Evolutionary conservation across 2,888 invertebrate species (phyloP).

Genomic region (Ophioninae sp.): DNA sequence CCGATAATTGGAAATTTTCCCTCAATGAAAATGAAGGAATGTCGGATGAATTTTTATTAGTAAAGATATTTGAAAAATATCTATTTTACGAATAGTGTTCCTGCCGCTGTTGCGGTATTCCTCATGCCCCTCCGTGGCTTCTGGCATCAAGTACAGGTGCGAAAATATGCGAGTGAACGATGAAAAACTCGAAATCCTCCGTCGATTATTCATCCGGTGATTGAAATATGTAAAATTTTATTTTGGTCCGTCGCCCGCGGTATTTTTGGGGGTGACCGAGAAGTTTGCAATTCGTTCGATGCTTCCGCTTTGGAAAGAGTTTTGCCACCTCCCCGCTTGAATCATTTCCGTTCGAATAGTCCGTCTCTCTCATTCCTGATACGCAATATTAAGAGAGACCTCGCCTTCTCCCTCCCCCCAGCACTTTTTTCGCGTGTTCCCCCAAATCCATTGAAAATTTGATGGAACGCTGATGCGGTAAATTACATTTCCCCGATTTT

Average conservation of each 20-base stretch:
- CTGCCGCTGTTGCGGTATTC: too few relatives aligned
- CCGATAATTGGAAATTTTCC: too few relatives aligned
- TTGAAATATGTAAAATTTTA: constrained; percentile 72
- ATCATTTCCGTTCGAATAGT: constrained; percentile 66
- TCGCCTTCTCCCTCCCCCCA: constrained; percentile 9
- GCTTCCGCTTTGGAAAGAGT: constrained; percentile 5
- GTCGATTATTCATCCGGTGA: constrained; percentile 66
- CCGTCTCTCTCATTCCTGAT: constrained; percentile 26
- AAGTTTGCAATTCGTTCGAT: constrained; percentile 18
- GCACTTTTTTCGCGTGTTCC: constrained; percentile 3
- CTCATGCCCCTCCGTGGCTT: background rate
- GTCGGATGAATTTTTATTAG: too few relatives aligned
- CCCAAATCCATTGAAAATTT: constrained; percentile 58
- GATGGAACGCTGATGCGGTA: constrained; percentile 48
- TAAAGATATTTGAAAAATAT: too few relatives aligned
- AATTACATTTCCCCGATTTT: constrained; percentile 56
- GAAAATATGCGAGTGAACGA: background rate
- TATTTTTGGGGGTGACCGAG: constrained; percentile 9
- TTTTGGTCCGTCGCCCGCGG: constrained; percentile 62
- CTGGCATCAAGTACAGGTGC: background rate
- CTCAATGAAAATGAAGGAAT: too few relatives aligned
- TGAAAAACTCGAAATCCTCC: constrained; percentile 24
- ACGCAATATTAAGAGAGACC: constrained; percentile 31
- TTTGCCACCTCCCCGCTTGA: constrained; percentile 42
- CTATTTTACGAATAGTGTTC: too few relatives aligned